A percentile compares a stretch with the other conserved stretches of the same genome.
Conservation (phyloP, 1,140 invertebrate genomes). For the Drosophila pseudoobscura region DNA sequence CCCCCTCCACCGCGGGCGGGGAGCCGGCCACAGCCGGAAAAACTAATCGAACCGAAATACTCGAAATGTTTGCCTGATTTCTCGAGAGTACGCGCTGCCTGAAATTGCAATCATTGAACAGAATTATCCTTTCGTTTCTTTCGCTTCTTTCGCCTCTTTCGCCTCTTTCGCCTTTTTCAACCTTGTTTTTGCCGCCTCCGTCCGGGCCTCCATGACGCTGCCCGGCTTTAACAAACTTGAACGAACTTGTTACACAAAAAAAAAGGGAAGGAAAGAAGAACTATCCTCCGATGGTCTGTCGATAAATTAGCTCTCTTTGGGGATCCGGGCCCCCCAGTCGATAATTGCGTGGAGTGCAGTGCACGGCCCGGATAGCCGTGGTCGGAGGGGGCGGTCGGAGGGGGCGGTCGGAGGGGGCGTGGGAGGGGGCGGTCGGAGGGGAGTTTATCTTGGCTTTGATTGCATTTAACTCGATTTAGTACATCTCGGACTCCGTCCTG, state of each 20-base stretch:
- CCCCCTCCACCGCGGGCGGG: no score
- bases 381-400: neutral
- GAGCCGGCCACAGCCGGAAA: slow-evolving; percentile 35
- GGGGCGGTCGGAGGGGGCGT: no score
- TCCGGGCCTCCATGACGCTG: neutral
- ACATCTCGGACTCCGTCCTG: neutral
- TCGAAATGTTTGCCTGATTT: slow-evolving; percentile 73
- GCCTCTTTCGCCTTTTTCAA: neutral
- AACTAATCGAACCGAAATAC: slow-evolving; percentile 77
- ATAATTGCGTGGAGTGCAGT: slow-evolving; percentile 49
- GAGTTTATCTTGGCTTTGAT: slow-evolving; percentile 40
- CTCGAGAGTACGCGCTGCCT: slow-evolving; percentile 69
- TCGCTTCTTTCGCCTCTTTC: slow-evolving; percentile 2
- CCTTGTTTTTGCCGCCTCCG: neutral
- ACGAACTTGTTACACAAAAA: slow-evolving; percentile 35
- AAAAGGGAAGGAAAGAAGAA: no score
- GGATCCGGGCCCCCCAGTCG: slow-evolving; percentile 22
- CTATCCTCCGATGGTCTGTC: slow-evolving; percentile 30
- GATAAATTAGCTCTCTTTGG: slow-evolving; percentile 69
- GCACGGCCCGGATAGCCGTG: slow-evolving; percentile 1
- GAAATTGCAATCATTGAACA: slow-evolving; percentile 67
- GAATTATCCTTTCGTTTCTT: slow-evolving; percentile 44
- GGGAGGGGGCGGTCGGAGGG: no score
- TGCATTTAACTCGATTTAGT: slow-evolving; percentile 57
- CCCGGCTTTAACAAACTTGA: slow-evolving; percentile 38